phyloP scores from a whole-genome alignment of 2,797 vertebrate genomes.

The Vireo griseus region DNA sequence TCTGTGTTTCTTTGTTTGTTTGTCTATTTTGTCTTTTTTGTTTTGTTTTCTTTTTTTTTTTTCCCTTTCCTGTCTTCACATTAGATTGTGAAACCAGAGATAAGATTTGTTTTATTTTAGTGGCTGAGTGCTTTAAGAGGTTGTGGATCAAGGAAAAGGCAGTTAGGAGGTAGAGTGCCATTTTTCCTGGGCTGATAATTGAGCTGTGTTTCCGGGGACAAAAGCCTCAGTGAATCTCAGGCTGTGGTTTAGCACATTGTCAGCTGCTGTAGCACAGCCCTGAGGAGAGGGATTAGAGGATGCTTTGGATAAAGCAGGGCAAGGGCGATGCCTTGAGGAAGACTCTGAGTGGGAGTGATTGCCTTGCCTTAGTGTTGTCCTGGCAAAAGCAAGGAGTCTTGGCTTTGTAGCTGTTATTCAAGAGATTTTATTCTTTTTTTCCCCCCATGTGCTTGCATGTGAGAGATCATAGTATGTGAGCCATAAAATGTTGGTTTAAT shows the following conservation, averaged over 20 bases:
- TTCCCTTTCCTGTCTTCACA: not conserved
- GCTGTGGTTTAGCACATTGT: not conserved
- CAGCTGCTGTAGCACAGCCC: not conserved
- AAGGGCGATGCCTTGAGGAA: not conserved
- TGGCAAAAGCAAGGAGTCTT: not conserved
- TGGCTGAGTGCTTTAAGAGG: not conserved
- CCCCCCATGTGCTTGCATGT: fast-evolving
- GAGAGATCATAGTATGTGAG: not conserved
- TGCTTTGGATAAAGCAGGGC: not conserved
- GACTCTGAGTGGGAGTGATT: not conserved
- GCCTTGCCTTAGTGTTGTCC: not conserved
- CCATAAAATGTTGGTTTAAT: not conserved
- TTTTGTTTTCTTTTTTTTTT: not conserved
- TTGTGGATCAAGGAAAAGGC: not conserved
- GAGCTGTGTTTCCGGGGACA: not conserved
- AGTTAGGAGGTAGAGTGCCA: not conserved
- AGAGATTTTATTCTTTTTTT: not conserved
- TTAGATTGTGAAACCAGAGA: not conserved
- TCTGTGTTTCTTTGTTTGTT: not conserved
- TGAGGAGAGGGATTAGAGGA: not conserved
- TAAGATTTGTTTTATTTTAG: not conserved
- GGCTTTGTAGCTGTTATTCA: not conserved
- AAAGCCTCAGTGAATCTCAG: not conserved
- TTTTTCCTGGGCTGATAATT: not conserved
- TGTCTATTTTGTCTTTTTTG: not conserved